phyloP scores from a whole-genome alignment of 2,888 invertebrate genomes.

The Orthosia gracilis region DNA sequence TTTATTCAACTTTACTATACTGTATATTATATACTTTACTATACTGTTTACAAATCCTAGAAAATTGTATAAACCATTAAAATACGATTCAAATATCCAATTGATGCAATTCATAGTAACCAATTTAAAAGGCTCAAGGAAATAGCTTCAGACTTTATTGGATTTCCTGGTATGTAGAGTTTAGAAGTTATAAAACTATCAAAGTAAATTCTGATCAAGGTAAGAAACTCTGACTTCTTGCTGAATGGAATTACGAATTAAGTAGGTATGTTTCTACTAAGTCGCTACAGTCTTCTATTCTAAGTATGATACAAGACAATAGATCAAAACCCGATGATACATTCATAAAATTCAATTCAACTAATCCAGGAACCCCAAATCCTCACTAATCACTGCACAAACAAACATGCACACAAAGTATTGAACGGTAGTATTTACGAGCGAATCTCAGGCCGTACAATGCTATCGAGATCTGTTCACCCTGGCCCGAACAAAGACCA shows the following conservation, averaged over 20 bases:
- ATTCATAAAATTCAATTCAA: slow-evolving; percentile 30
- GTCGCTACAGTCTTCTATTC: neutral
- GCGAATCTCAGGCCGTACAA: slow-evolving; percentile 68
- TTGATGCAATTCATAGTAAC: too few species aligned
- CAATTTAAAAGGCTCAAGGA: neutral
- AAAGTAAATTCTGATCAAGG: neutral
- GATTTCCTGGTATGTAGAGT: neutral
- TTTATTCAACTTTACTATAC: too few species aligned
- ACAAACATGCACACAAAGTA: slow-evolving; percentile 62
- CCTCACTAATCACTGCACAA: slow-evolving; percentile 56
- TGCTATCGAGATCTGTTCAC: slow-evolving; percentile 71
- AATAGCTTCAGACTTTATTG: neutral
- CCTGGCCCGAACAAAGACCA: slow-evolving; percentile 76
- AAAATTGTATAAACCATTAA: neutral
- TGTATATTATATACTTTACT: too few species aligned
- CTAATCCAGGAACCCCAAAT: slow-evolving; percentile 34
- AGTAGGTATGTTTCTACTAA: neutral
- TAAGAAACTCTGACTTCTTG: neutral
- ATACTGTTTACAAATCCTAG: neutral
- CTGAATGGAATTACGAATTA: too few species aligned
- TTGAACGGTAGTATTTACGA: slow-evolving; percentile 65
- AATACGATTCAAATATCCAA: too few species aligned
- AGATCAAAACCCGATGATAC: neutral
- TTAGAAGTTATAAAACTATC: slow-evolving; percentile 1
- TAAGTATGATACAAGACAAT: neutral